Evolutionary conservation across 2,113 vertebrate species (phyloP).

Genomic region (Lampris megalopsis): DNA sequence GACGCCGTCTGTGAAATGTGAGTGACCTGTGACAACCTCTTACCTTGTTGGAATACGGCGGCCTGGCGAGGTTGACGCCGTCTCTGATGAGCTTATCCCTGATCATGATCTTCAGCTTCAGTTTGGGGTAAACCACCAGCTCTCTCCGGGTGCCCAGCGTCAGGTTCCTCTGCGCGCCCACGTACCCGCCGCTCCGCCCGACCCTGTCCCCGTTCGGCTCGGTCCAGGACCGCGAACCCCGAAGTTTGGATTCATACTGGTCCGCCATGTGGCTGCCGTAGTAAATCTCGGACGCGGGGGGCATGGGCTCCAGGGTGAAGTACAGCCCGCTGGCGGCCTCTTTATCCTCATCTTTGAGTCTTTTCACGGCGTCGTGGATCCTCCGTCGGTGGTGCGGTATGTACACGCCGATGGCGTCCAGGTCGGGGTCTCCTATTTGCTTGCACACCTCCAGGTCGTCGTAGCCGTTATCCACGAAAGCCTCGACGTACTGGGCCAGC

Average conservation of each 20-base stretch:
- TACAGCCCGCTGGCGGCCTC: constrained; percentile 90
- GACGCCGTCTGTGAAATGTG: neutral
- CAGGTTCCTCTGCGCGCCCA: constrained; percentile 80
- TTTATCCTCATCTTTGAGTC: constrained; percentile 91
- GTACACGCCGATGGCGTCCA: constrained; percentile 96
- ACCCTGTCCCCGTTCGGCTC: constrained; percentile 73
- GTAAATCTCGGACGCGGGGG: constrained; percentile 75
- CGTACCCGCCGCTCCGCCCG: constrained; percentile 61
- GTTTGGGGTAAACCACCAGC: constrained; percentile 88
- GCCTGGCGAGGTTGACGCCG: constrained; percentile 91
- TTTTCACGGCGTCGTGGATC: constrained; percentile 91
- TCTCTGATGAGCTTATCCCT: constrained; percentile 95
- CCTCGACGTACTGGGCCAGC: constrained; percentile 92
- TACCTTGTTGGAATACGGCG: constrained; percentile 96
- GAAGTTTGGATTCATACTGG: constrained; percentile 79
- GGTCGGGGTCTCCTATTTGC: constrained; percentile 96
- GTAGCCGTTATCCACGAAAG: constrained; percentile 97
- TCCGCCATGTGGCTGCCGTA: constrained; percentile 83
- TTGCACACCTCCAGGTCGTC: constrained; percentile 99
- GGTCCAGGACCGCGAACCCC: constrained; percentile 83
- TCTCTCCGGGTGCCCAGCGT: constrained; percentile 83
- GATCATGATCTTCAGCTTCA: constrained; percentile 98
- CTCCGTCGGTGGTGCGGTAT: constrained; percentile 90
- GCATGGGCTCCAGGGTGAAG: constrained; percentile 93
- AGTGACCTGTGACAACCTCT: constrained; percentile 41